Conservation (phyloP, 2,113 vertebrate species). For the Ptychochromis oligacanthus region DNA sequence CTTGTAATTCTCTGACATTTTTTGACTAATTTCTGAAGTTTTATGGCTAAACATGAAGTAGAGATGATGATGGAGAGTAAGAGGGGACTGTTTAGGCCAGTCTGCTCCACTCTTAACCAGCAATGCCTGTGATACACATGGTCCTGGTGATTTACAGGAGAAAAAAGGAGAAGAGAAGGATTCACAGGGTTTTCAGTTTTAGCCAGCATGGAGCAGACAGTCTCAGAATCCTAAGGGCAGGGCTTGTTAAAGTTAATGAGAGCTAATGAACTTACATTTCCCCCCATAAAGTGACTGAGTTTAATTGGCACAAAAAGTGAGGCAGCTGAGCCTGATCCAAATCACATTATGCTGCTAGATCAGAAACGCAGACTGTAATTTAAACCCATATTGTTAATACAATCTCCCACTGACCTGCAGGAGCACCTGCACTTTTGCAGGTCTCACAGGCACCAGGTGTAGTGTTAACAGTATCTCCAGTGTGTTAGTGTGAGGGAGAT, state of each 20-base stretch:
- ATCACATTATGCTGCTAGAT: background rate
- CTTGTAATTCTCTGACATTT: background rate
- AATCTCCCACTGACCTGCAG: background rate
- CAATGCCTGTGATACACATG: background rate
- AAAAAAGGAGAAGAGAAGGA: background rate
- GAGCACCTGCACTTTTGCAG: background rate
- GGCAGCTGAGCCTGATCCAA: background rate
- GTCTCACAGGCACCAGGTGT: background rate
- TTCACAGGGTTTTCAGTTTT: background rate
- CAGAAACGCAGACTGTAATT: background rate
- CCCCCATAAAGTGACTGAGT: background rate
- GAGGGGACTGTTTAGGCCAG: no score
- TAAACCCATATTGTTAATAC: background rate
- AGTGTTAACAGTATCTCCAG: conserved; percentile 1
- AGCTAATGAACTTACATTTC: background rate
- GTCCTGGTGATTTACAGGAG: background rate
- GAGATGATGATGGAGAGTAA: background rate
- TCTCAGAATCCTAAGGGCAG: background rate
- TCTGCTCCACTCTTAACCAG: background rate
- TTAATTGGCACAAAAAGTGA: background rate
- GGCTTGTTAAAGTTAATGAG: background rate
- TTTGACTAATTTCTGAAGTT: background rate
- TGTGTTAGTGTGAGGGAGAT: conserved; percentile 12
- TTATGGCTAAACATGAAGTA: background rate
- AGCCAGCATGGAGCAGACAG: background rate